These are phyloP conservation scores for Geotrupes spiniger DNA, from an alignment of 2,888 invertebrate species.

Conservation along the genomic window DNA sequence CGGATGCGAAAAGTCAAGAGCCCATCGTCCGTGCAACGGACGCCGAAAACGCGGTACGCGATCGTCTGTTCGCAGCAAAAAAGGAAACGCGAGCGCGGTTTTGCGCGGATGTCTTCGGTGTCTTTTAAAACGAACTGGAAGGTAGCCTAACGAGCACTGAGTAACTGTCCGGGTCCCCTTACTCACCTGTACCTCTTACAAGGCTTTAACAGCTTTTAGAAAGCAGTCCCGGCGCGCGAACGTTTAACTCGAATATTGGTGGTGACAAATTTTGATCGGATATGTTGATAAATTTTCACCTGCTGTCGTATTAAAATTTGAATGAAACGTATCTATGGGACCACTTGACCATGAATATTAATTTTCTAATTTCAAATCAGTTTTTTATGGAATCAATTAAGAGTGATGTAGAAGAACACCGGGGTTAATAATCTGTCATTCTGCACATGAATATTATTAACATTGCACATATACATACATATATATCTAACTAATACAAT, in stretches of 20 bases:
- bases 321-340: too few species aligned
- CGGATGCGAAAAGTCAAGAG: background rate
- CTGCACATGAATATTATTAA: too few species aligned
- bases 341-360: too few species aligned
- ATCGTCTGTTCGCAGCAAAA: conserved; percentile 1
- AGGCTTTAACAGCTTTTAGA: conserved; percentile 30
- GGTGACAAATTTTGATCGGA: conserved; percentile 1
- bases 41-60: too few species aligned
- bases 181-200: conserved; percentile 31
- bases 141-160: conserved; percentile 30
- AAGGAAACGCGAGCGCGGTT: conserved; percentile 6
- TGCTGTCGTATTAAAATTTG: too few species aligned
- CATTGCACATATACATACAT: too few species aligned
- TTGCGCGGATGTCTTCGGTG: conserved; percentile 2
- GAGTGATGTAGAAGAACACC: too few species aligned
- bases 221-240: conserved; percentile 24
- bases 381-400: too few species aligned
- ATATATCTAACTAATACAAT: too few species aligned
- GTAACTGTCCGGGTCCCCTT: conserved; percentile 31
- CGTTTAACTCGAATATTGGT: conserved; percentile 2
- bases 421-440: too few species aligned
- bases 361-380: too few species aligned
- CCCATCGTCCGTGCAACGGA: background rate
- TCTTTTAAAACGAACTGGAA: conserved; percentile 20
- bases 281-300: too few species aligned